Evolutionary conservation across 2,888 invertebrate species (phyloP), one percentile per base, ranked within the genome.

Genomic region (Polylopha cassiicola): DNA sequence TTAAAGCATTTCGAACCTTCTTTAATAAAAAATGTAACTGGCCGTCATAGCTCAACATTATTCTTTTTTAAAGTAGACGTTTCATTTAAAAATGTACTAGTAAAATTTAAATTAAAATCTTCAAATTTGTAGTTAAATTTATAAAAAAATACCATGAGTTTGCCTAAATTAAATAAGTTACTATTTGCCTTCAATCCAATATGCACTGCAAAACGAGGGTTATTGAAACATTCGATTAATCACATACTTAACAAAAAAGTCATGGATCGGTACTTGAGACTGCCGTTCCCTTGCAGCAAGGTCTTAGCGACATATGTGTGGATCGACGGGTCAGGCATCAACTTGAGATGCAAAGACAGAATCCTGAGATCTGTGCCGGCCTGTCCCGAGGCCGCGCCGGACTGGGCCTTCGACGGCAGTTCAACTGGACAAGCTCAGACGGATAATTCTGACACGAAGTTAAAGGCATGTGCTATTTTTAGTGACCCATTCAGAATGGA

Each of bases 371-470:
- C 87, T 52, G 78, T 87, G 6, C 92, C 92, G n/a, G 84, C 80
- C 39, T 58, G 66, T 10, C 77, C 89, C 5, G 78, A 74, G 1
- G 62, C 61, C 21, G 69, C 90, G 20, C 97, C 97, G 2, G 80
- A 88, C 11, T 97, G 97, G 97, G 93, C 94, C 55, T 97, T 94
- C 63, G 97, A 97, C 77, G 97, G 97, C 24, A 95, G 95, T 67
- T 96, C 96, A 1, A 94, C 94, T 1, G 93, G 92, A 47, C 95
- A 95, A 77, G 94, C 95, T 0, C 87, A 90, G 48, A 64, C 75
- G 1, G 95, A 94, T 11, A 94, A 93, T 67, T 95, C 95, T n/a
- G 98, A 98, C 66, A 93, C 95, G 17, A 94, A 90, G 70, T 84
- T 98, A 9, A 89, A 91, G 59, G 97, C 98, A 0, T 92, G 92